Evolutionary conservation across 2,797 vertebrate species (phyloP).

Genomic region (Sebastes melanostomus): DNA sequence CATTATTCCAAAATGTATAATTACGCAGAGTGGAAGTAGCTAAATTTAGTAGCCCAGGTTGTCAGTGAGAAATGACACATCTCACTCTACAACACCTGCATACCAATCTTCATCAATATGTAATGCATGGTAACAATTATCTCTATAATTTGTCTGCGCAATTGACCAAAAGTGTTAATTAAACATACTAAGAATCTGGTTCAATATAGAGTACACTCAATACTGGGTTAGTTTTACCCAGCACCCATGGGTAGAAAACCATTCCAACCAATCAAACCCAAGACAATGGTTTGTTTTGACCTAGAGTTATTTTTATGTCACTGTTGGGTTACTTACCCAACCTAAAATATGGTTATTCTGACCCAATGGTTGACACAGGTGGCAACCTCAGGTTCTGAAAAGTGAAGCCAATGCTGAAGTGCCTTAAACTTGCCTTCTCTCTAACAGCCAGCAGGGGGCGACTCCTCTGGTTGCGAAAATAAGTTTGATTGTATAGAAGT

Average conservation of each 20-base stretch:
- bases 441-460: no score
- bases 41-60: background rate
- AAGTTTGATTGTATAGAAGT: no score
- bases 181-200: background rate
- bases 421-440: no score
- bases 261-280: background rate
- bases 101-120: background rate
- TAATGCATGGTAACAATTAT: background rate
- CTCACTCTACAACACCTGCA: background rate
- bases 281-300: background rate
- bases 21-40: background rate
- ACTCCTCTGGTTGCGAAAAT: no score
- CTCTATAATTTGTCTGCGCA: background rate
- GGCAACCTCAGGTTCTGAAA: no score
- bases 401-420: no score
- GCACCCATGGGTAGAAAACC: background rate
- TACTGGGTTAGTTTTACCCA: background rate
- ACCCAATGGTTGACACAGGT: background rate
- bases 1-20: background rate
- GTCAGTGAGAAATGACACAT: background rate
- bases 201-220: background rate
- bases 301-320: background rate
- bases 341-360: background rate
- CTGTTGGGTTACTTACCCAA: background rate
- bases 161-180: background rate